Conservation (phyloP, 2,888 invertebrate species). For the Hydraecia micacea region DNA sequence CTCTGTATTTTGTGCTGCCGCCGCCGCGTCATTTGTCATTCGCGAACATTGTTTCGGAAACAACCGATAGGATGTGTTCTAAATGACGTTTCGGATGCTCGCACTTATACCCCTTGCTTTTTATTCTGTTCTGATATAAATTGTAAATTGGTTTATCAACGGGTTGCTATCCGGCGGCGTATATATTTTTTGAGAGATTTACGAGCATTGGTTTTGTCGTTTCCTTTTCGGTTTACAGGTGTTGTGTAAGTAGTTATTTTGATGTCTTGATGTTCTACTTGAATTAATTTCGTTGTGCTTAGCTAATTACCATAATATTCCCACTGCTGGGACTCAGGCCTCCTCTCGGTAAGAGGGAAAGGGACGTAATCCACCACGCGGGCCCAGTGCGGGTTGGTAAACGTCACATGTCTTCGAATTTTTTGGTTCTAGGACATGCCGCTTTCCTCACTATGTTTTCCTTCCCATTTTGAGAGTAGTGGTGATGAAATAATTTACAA, state of each 20-base stretch:
- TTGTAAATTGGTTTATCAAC: constrained; percentile 68
- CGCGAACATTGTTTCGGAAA: constrained; percentile 74
- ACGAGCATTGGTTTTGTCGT: constrained; percentile 21
- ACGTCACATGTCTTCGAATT: no score
- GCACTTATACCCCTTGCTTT: constrained; percentile 63
- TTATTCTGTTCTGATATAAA: constrained; percentile 66
- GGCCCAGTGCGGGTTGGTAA: no score
- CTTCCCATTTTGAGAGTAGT: no score
- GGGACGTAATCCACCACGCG: no score
- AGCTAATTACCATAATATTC: no score
- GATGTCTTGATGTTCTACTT: background rate
- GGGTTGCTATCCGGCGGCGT: constrained; percentile 35
- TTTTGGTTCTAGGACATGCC: no score
- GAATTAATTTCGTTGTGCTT: background rate
- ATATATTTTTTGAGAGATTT: constrained; percentile 46
- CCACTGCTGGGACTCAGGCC: no score
- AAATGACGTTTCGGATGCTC: constrained; percentile 74
- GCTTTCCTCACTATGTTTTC: no score
- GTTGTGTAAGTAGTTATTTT: background rate
- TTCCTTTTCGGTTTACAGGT: constrained; percentile 28
- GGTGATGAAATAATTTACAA: no score
- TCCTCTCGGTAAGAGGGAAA: no score
- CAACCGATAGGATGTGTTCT: constrained; percentile 78
- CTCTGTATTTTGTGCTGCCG: no score
- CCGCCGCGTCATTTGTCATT: constrained; percentile 62